phyloP scores from a whole-genome alignment of 2,888 invertebrate species.

The Athalia rosae region DNA sequence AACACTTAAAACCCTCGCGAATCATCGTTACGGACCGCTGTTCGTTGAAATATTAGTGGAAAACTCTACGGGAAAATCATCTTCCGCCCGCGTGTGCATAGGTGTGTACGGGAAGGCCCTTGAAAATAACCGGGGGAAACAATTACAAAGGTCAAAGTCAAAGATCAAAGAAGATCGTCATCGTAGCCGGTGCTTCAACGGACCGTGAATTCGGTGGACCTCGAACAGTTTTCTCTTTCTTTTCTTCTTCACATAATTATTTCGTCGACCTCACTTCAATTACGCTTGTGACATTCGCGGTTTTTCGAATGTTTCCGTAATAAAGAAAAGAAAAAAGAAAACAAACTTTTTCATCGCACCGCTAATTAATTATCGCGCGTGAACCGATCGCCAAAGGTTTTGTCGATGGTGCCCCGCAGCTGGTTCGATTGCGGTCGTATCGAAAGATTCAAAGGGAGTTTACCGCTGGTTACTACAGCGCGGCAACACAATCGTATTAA shows the following conservation, averaged over 20 bases:
- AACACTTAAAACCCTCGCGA: slow-evolving; percentile 1
- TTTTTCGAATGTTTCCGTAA: no score
- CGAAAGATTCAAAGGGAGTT: neutral
- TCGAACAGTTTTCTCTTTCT: slow-evolving; percentile 50
- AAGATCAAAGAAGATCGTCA: slow-evolving; percentile 15
- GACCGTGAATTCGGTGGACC: neutral
- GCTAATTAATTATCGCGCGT: no score
- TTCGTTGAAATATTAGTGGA: slow-evolving; percentile 2
- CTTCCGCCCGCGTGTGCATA: neutral
- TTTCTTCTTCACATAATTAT: slow-evolving; percentile 46
- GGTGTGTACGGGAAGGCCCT: neutral
- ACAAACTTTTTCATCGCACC: no score
- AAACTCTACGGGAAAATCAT: neutral
- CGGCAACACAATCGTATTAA: slow-evolving; percentile 25
- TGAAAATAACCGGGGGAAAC: neutral
- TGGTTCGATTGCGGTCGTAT: neutral
- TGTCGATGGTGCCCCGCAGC: no score
- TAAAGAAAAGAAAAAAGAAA: no score
- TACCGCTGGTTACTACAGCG: neutral
- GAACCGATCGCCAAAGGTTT: no score
- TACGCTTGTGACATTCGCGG: no score
- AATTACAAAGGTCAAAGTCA: slow-evolving; percentile 1
- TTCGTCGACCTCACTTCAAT: slow-evolving; percentile 4
- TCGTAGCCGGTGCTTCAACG: neutral
- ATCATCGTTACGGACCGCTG: slow-evolving; percentile 12